These are phyloP conservation scores for Lamproptera curius DNA, from an alignment of 2,888 invertebrate genomes.

Conservation along the genomic window DNA sequence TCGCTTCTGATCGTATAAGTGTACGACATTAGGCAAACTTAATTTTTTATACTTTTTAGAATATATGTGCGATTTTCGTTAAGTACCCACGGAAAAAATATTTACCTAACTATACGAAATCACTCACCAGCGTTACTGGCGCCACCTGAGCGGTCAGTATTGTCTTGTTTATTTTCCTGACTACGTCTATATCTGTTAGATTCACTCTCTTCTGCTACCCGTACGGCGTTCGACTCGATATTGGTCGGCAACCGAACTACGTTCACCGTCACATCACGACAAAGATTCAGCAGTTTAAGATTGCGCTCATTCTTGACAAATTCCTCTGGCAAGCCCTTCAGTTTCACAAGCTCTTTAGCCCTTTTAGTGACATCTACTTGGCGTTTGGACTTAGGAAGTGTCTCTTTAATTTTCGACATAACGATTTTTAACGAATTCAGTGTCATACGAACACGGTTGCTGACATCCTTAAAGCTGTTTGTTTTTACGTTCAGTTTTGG, in stretches of 20 bases:
- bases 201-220: conserved; percentile 15
- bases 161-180: conserved; percentile 22
- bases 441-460: neutral
- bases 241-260: conserved; percentile 9
- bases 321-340: neutral
- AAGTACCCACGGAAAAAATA: too few relatives aligned
- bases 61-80: too few relatives aligned
- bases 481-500: neutral
- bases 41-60: too few relatives aligned
- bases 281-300: neutral
- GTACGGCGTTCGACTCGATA: conserved; percentile 20
- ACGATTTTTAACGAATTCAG: neutral
- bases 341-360: neutral
- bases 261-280: conserved; percentile 13
- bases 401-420: neutral
- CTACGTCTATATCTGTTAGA: conserved; percentile 24
- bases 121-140: conserved; percentile 10
- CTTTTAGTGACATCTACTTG: neutral
- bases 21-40: too few relatives aligned
- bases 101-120: too few relatives aligned
- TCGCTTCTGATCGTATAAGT: too few relatives aligned
- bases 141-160: conserved; percentile 24
- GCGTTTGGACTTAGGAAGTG: neutral
- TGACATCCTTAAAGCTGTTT: neutral
- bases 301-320: neutral